Percentiles rank a stretch among this genome's conserved stretches.
phyloP scores from a whole-genome alignment of 2,113 vertebrate genomes.

The Ivindomyrus marchei region DNA sequence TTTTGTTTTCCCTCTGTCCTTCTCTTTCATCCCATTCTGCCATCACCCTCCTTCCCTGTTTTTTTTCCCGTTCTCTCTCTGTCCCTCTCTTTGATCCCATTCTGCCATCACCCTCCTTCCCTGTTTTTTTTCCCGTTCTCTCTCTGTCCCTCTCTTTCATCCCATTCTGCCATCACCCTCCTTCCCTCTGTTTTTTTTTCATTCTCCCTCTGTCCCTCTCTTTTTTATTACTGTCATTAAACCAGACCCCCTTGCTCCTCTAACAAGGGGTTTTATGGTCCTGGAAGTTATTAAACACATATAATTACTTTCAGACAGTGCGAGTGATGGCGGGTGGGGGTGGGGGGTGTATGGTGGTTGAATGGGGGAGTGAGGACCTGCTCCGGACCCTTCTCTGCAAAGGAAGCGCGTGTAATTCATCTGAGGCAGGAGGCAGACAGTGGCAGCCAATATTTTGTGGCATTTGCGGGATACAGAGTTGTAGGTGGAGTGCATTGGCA shows the following conservation, averaged over 20 bases:
- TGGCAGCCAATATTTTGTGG: not conserved
- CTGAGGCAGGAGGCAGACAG: not conserved
- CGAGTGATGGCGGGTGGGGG: constrained; percentile 28
- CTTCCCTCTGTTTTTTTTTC: constrained; percentile 24
- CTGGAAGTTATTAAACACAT: constrained; percentile 65
- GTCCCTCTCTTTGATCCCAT: constrained; percentile 32
- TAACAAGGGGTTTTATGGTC: constrained; percentile 57
- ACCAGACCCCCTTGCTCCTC: constrained; percentile 54
- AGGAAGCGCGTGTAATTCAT: not conserved
- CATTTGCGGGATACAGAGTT: constrained; percentile 15
- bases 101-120: constrained; percentile 32
- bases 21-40: constrained; percentile 18
- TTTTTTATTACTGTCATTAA: constrained; percentile 59
- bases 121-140: not conserved
- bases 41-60: constrained; percentile 33
- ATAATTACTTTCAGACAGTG: constrained; percentile 62
- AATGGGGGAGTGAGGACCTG: too few relatives aligned
- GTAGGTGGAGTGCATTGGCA: not conserved
- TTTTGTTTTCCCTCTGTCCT: not conserved
- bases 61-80: constrained; percentile 12
- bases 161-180: constrained; percentile 30
- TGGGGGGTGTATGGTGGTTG: not conserved
- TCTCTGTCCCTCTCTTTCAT: constrained; percentile 3
- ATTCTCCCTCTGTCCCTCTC: constrained; percentile 28
- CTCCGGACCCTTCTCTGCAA: not conserved